phyloP scores from a whole-genome alignment of 2,888 invertebrate genomes.

The Xiphydria camelus region DNA sequence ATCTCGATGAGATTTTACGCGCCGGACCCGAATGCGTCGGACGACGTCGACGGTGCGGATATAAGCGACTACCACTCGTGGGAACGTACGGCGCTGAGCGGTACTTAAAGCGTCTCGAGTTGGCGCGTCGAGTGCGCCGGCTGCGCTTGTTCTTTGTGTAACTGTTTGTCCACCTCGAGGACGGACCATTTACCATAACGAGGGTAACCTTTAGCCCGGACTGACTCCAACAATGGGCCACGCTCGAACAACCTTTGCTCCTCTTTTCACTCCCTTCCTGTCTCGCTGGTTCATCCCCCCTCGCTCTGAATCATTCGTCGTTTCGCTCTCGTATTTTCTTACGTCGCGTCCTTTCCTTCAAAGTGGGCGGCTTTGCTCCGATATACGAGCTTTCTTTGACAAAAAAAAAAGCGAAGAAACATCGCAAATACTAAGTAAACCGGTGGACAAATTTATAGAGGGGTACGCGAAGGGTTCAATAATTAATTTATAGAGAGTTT shows the following conservation, averaged over 20 bases:
- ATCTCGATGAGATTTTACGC: too few relatives aligned
- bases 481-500: too few relatives aligned
- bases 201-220: slow-evolving; percentile 37
- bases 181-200: slow-evolving; percentile 54
- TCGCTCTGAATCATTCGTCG: slow-evolving; percentile 7
- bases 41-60: too few relatives aligned
- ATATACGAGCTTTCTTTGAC: too few relatives aligned
- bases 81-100: slow-evolving; percentile 18
- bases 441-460: too few relatives aligned
- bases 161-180: slow-evolving; percentile 51
- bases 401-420: too few relatives aligned
- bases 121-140: slow-evolving; percentile 35
- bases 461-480: too few relatives aligned
- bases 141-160: slow-evolving; percentile 46
- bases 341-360: slow-evolving; percentile 10
- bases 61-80: slow-evolving; percentile 18
- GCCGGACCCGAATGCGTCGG: too few relatives aligned
- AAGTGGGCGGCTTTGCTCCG: too few relatives aligned
- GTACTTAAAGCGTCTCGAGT: slow-evolving; percentile 49
- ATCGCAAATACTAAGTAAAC: too few relatives aligned
- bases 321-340: slow-evolving; percentile 11
- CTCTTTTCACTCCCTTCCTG: slow-evolving; percentile 10
- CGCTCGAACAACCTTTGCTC: slow-evolving; percentile 10
- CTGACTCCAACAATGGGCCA: slow-evolving; percentile 32
- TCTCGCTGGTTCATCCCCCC: slow-evolving; percentile 9